These are phyloP conservation scores for human DNA, from an alignment of 2,113 vertebrate genomes.

Conservation along the genomic window GRCh38 chr19:41195001-41195500, in stretches of 20 bases:
- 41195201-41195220: no score
- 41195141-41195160: not conserved
- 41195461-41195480: not conserved
- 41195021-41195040: no score
- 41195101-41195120: no score
- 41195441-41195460: not conserved
- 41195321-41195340: not conserved
- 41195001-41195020: no score
- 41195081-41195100: no score
- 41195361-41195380: not conserved
- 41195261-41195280: not conserved
- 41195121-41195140: no score
- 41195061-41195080: no score
- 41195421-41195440: not conserved
- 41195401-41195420: not conserved
- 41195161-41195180: no score
- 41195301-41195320: no score
- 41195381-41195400: not conserved
- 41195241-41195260: not conserved
- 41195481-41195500: not conserved
- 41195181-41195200: not conserved
- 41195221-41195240: no score
- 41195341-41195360: not conserved
- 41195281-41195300: not conserved
- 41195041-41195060: no score